Evolutionary conservation across 2,797 vertebrate species (phyloP).

Genomic region (Todus mexicanus): DNA sequence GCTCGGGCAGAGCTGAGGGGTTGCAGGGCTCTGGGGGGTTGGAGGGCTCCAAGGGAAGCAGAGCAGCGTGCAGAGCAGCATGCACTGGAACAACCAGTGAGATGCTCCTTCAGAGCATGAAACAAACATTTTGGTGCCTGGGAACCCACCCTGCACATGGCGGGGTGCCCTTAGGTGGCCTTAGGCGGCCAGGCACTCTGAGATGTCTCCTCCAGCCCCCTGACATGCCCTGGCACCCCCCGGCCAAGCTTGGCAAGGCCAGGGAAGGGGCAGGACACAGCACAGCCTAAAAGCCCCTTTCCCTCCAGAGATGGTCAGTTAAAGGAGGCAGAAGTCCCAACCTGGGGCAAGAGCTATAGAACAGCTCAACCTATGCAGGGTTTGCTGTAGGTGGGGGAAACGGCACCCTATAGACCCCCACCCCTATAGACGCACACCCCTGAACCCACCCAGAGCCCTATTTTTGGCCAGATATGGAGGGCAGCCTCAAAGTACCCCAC

Average conservation of each 20-base stretch:
- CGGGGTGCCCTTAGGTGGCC: not conserved
- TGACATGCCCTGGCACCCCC: fast-evolving
- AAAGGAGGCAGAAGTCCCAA: not conserved
- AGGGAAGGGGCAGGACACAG: not conserved
- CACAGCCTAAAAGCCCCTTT: not conserved
- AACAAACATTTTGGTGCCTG: not conserved
- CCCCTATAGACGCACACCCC: too few species aligned
- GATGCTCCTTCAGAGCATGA: fast-evolving
- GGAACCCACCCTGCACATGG: not conserved
- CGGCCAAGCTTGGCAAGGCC: not conserved
- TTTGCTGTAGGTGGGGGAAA: not conserved
- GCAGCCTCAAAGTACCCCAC: not conserved
- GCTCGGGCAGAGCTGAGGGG: not conserved
- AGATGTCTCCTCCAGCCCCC: not conserved
- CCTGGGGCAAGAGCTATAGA: fast-evolving
- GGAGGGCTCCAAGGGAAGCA: not conserved
- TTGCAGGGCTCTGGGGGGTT: not conserved
- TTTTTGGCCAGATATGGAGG: not conserved
- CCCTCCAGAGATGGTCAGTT: not conserved
- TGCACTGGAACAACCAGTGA: fast-evolving
- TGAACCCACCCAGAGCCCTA: not conserved
- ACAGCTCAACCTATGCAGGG: not conserved
- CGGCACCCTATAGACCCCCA: not conserved
- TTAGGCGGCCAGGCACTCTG: not conserved
- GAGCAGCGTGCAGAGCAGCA: fast-evolving